Evolutionary conservation across 1,140 invertebrate species (phyloP).

Genomic region (Microplitis mediator): DNA sequence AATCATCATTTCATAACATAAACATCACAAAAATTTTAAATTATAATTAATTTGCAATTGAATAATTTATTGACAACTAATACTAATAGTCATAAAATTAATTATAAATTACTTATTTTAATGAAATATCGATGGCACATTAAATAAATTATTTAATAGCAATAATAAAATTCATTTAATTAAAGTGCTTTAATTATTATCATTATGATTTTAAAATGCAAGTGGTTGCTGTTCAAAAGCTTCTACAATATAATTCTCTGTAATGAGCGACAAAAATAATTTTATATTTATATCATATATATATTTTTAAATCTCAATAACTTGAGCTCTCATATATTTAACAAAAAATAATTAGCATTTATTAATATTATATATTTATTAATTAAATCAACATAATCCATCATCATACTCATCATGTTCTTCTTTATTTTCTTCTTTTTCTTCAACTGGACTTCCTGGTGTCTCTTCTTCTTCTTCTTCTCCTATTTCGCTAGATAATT

Average conservation of each 20-base stretch:
- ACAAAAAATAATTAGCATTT: background rate
- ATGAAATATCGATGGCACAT: no score
- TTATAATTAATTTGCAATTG: background rate
- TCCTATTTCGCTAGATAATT: background rate
- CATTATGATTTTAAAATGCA: no score
- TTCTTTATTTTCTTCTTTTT: background rate
- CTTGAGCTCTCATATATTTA: background rate
- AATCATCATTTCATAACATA: background rate
- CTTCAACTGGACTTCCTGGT: background rate
- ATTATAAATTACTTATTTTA: no score
- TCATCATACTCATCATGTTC: slow-evolving; percentile 5
- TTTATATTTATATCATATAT: background rate
- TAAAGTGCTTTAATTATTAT: no score
- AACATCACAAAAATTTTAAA: background rate
- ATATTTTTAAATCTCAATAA: background rate
- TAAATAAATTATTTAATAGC: no score
- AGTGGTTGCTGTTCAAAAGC: no score
- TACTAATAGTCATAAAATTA: no score
- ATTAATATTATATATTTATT: background rate
- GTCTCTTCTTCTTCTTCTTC: background rate
- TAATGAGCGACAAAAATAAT: background rate
- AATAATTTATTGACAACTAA: no score
- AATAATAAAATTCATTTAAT: no score
- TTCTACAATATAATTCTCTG: no score
- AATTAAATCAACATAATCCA: slow-evolving; percentile 3